A percentile compares a stretch with the other conserved stretches of the same genome.
These are phyloP conservation scores for Thalpophila matura DNA, from an alignment of 2,888 invertebrate genomes.

Conservation along the genomic window DNA sequence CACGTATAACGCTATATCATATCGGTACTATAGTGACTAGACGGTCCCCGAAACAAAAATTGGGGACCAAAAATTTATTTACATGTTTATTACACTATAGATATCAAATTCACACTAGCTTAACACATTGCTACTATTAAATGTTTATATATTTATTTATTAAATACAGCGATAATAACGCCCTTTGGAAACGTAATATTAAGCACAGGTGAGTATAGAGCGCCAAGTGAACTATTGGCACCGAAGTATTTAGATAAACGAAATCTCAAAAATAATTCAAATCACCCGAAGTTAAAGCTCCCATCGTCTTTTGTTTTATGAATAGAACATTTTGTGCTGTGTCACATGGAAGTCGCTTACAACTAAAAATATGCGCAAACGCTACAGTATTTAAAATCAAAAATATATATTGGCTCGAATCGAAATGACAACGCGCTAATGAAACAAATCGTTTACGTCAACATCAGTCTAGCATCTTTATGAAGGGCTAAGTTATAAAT, in stretches of 20 bases:
- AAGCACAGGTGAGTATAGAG: conserved; percentile 65
- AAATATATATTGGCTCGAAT: conserved; percentile 70
- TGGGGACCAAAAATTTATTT: conserved; percentile 79
- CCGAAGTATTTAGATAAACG: conserved; percentile 71
- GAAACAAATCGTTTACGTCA: conserved; percentile 52
- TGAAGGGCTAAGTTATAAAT: conserved; percentile 71
- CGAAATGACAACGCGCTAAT: conserved; percentile 63
- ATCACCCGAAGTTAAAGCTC: conserved; percentile 74
- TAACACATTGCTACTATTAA: conserved; percentile 74
- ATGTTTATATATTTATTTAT: conserved; percentile 67
- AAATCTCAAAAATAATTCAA: conserved; percentile 81
- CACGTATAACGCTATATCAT: conserved; percentile 66
- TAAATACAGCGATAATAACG: conserved; percentile 71
- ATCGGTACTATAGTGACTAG: conserved; percentile 86
- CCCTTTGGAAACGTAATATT: conserved; percentile 72
- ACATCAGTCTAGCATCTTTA: conserved; percentile 81
- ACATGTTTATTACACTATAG: conserved; percentile 81
- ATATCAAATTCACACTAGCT: conserved; percentile 85
- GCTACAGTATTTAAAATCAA: conserved; percentile 75
- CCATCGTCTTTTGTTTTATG: conserved; percentile 66
- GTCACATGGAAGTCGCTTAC: conserved; percentile 83
- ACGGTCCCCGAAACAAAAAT: conserved; percentile 74
- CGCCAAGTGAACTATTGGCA: conserved; percentile 73
- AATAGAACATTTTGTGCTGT: conserved; percentile 83
- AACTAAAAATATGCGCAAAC: conserved; percentile 75